Conservation (phyloP, 2,888 invertebrate genomes). For the Agrochola litura region DNA sequence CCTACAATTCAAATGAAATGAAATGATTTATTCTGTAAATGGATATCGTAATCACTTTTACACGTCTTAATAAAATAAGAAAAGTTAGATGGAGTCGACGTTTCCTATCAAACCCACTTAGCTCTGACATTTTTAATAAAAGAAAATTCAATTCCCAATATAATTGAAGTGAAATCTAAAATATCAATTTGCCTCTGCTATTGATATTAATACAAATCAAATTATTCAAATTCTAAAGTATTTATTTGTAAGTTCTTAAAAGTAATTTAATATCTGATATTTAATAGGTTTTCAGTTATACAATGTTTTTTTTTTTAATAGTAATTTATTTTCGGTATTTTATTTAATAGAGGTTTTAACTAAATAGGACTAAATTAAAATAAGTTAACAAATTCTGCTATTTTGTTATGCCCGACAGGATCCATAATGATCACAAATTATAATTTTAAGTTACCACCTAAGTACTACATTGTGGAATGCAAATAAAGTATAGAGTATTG, state of each 20-base stretch:
- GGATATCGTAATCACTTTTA: too few relatives aligned
- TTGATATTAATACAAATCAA: not conserved
- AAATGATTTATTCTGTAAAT: not conserved
- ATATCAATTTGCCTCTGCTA: not conserved
- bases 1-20: not conserved
- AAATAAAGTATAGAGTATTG: too few relatives aligned
- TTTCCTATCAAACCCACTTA: not conserved
- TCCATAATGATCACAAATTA: too few relatives aligned
- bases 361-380: not conserved
- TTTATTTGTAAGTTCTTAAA: not conserved
- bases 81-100: too few relatives aligned
- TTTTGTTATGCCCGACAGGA: too few relatives aligned
- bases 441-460: too few relatives aligned
- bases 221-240: not conserved
- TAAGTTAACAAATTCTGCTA: not conserved
- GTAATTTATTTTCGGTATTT: not conserved
- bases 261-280: not conserved
- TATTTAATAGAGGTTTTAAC: not conserved
- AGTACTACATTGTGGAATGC: too few relatives aligned
- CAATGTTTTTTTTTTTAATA: not conserved
- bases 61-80: too few relatives aligned
- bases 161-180: not conserved
- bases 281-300: not conserved
- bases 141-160: constrained; percentile 6
- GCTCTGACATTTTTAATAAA: not conserved